Conservation (phyloP, 2,888 invertebrate genomes). For the Zaprionus obscuricornis region DNA sequence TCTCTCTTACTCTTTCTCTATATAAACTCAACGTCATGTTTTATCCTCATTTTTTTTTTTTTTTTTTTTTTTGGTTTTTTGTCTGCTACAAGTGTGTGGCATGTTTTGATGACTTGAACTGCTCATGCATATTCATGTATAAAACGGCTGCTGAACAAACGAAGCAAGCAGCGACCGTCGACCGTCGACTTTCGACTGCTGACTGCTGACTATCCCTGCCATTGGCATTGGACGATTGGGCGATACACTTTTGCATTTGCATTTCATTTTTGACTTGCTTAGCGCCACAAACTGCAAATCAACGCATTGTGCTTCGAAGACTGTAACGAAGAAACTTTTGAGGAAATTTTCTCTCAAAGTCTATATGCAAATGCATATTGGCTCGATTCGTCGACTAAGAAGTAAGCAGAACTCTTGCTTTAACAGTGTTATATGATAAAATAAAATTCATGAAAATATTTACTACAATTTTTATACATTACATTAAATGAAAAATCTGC, state of each 20-base stretch:
- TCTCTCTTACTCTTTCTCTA: too few relatives aligned
- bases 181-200: constrained; percentile 16
- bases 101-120: constrained; percentile 75
- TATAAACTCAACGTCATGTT: neutral
- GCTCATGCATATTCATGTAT: constrained; percentile 74
- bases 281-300: constrained; percentile 30
- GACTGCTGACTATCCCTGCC: constrained; percentile 27
- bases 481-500: too few relatives aligned
- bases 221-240: constrained; percentile 32
- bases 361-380: too few relatives aligned
- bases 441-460: too few relatives aligned
- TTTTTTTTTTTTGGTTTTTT: constrained; percentile 8
- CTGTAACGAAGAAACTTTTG: too few relatives aligned
- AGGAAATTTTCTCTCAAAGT: too few relatives aligned
- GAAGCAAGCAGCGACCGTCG: constrained; percentile 50
- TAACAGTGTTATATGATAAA: too few relatives aligned
- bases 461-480: too few relatives aligned
- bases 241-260: constrained; percentile 24
- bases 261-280: too few relatives aligned
- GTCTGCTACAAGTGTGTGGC: constrained; percentile 42
- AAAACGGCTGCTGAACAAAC: constrained; percentile 61
- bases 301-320: constrained; percentile 26
- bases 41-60: neutral
- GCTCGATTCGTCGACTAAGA: too few relatives aligned
- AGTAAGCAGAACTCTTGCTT: too few relatives aligned